Base-by-base conservation (phyloP, 2,113 vertebrate species). In the Heteronetta atricapilla region DNA sequence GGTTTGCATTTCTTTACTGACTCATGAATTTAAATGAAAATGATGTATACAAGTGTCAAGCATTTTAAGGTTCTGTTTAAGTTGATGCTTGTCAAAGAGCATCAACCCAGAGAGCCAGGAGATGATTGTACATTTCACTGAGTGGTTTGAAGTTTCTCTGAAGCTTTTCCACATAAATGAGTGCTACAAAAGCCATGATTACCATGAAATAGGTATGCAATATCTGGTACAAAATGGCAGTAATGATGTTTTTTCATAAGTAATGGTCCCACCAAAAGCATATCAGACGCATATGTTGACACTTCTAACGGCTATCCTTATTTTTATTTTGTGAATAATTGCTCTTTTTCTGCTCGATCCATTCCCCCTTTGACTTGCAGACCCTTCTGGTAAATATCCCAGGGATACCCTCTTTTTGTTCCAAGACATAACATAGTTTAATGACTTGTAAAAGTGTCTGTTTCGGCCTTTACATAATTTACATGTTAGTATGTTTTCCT, bases 311-410 rank as follows among this genome's bases (percentile, higher is more conserved):
- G 1, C 66, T 60, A 62, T 52, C 11, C 38, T 86, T 11, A 33
- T 78, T 95, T 95, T 86, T 68, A 79, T 82, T 82, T 93, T 80
- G 58, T 86, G 62, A 89, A 94, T 94, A 95, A 95, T 96, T 92
- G 23, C 58, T 69, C 34, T 69, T 77, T 89, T 95, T 92, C 77
- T 94, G 67, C 69, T 74, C 74, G 80, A 46, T 88, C 53, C 62
- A 81, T 64, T 74, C 26, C 17, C 29, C 62, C 55, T 82, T 66
- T 75, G 67, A 78, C 36, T 66, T 53, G 42, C 33, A 95, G n/a
- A 36, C 15, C 68, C 50, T 44, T 79, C 62, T 85, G 66, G 90
- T 70, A 95, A 96, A 96, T 82, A 85, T 73, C 66, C 29, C 62
- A 89, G 66, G 55, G 74, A 94, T 74, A 66, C 82, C 58, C 40